phyloP scores from a whole-genome alignment of 2,888 invertebrate genomes.

The Folsomia candida region DNA sequence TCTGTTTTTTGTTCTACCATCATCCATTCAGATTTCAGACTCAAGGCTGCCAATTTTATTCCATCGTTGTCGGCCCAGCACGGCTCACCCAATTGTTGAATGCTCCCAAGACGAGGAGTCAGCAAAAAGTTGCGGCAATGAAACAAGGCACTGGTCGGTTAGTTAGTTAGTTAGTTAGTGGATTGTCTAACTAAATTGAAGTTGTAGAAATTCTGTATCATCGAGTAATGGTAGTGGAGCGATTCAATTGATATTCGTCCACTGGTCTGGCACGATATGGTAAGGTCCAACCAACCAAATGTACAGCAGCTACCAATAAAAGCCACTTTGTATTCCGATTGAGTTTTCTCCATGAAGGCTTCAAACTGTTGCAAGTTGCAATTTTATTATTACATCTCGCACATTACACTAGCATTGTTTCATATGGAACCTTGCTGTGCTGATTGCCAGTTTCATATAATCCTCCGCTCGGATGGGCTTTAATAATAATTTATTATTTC shows the following conservation, averaged over 20 bases:
- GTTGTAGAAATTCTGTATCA: background rate
- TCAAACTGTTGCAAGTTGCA: conserved; percentile 12
- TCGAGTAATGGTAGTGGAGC: background rate
- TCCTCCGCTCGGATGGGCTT: background rate
- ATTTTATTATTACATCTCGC: conserved; percentile 13
- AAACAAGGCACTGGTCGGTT: background rate
- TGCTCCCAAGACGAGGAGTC: background rate
- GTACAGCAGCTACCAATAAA: too few relatives aligned
- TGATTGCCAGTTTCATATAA: conserved; percentile 10
- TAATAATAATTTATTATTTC: conserved; percentile 7
- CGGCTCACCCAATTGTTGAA: background rate
- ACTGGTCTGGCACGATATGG: background rate
- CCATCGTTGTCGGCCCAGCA: too few relatives aligned
- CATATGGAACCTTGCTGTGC: conserved; percentile 13
- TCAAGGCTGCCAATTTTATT: too few relatives aligned
- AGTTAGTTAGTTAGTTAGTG: background rate
- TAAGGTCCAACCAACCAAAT: background rate
- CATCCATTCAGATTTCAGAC: background rate
- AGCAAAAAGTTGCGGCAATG: background rate
- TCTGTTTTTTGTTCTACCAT: background rate
- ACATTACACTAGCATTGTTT: conserved; percentile 14
- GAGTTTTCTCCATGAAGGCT: conserved; percentile 1
- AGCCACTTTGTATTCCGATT: conserved; percentile 6
- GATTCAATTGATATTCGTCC: background rate
- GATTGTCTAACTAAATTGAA: background rate